These are phyloP conservation scores for Peromyscus leucopus DNA, from an alignment of 2,113 vertebrate genomes.

Conservation along the genomic window DNA sequence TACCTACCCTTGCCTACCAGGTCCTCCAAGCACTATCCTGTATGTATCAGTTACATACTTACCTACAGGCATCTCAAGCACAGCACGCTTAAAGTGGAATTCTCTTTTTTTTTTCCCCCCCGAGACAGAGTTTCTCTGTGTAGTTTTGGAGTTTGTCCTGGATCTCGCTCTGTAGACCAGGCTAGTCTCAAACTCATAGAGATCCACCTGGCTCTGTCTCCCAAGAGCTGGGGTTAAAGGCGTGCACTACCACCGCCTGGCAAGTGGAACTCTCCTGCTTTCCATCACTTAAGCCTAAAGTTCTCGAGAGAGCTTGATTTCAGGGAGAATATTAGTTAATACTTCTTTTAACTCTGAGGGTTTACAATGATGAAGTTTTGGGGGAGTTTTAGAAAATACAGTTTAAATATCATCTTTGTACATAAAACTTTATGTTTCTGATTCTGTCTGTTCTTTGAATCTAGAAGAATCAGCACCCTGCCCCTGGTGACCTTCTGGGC, in stretches of 20 bases:
- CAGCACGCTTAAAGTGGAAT: rapidly evolving
- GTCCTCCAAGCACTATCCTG: neutral
- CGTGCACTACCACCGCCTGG: too few species aligned
- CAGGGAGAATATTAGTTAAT: neutral
- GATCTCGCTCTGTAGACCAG: too few species aligned
- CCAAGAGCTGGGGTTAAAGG: too few species aligned
- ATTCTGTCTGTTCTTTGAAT: neutral
- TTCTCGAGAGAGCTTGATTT: neutral
- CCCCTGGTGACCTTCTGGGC: neutral
- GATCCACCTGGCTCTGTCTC: too few species aligned
- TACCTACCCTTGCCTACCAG: too few species aligned
- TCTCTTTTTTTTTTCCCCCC: too few species aligned
- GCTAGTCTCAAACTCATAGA: too few species aligned
- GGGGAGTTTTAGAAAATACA: neutral
- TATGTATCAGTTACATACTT: neutral
- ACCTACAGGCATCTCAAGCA: neutral
- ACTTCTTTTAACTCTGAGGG: neutral
- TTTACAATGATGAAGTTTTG: neutral
- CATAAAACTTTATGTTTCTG: constrained; percentile 10
- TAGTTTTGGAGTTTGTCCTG: too few species aligned
- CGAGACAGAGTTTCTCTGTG: too few species aligned
- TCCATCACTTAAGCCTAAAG: neutral
- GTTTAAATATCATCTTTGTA: neutral
- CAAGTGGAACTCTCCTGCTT: neutral
- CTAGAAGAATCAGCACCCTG: neutral